A percentile compares a stretch with the other conserved stretches of the same genome.
Evolutionary conservation across 2,888 invertebrate genomes (phyloP).

Genomic region (Dasysyrphus tricinctus): DNA sequence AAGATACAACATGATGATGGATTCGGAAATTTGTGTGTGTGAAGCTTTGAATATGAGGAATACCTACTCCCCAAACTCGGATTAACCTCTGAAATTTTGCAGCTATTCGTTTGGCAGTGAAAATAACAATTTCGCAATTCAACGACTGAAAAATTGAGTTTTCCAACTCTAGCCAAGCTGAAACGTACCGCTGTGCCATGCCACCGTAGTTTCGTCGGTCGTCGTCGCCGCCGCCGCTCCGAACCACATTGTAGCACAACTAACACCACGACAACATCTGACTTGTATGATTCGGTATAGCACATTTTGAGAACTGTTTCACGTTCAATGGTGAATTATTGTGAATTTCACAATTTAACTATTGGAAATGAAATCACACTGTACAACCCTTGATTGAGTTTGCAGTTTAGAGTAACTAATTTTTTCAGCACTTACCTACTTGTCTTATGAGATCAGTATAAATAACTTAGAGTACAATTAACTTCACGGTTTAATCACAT

Average conservation of each 20-base stretch:
- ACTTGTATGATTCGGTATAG: slow-evolving; percentile 12
- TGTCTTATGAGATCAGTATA: too few species aligned
- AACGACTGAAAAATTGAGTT: slow-evolving; percentile 59
- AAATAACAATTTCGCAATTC: slow-evolving; percentile 64
- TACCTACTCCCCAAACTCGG: slow-evolving; percentile 1
- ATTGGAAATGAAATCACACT: too few species aligned
- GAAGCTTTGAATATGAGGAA: background rate
- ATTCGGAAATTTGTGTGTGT: background rate
- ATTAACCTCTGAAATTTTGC: slow-evolving; percentile 53
- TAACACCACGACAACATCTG: slow-evolving; percentile 14
- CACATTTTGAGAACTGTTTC: background rate
- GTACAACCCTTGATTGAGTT: too few species aligned
- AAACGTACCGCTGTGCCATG: background rate
- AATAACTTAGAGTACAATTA: too few species aligned
- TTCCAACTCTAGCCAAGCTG: slow-evolving; percentile 26
- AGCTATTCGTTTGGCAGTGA: slow-evolving; percentile 39
- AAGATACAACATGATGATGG: background rate
- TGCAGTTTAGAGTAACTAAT: too few species aligned
- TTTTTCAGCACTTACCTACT: too few species aligned
- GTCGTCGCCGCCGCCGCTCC: too few species aligned
- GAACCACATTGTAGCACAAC: background rate
- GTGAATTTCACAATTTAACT: slow-evolving; percentile 13
- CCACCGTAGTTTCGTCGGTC: background rate
- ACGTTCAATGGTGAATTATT: background rate
- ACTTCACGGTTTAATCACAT: too few species aligned